Evolutionary conservation across 2,113 vertebrate genomes (phyloP).

Genomic region (Melanostigma gelatinosum): DNA sequence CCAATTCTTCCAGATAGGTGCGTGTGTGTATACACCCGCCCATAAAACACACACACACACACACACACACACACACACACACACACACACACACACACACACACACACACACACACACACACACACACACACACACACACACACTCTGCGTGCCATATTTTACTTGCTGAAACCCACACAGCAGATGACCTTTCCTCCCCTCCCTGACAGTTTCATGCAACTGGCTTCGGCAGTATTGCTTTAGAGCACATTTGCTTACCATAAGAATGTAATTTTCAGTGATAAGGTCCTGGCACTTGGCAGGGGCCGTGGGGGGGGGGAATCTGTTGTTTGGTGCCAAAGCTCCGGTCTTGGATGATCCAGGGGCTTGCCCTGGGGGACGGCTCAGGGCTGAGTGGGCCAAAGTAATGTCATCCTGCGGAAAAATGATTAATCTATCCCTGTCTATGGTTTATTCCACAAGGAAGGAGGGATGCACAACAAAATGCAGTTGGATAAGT

Average conservation of each 20-base stretch:
- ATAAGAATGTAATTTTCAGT: slow-evolving; percentile 85
- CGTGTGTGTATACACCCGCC: neutral
- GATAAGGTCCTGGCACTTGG: slow-evolving; percentile 83
- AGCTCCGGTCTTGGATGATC: slow-evolving; percentile 80
- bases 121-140: slow-evolving; percentile 9
- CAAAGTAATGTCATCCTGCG: slow-evolving; percentile 83
- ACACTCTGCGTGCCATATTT: slow-evolving; percentile 44
- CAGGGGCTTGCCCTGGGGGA: slow-evolving; percentile 80
- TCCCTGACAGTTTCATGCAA: slow-evolving; percentile 75
- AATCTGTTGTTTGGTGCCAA: slow-evolving; percentile 80
- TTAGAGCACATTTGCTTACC: slow-evolving; percentile 82
- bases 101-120: slow-evolving; percentile 16
- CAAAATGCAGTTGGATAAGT: slow-evolving; percentile 68
- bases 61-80: slow-evolving; percentile 5
- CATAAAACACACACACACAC: slow-evolving; percentile 2
- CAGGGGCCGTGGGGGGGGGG: slow-evolving; percentile 56
- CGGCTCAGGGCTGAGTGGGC: slow-evolving; percentile 79
- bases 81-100: slow-evolving; percentile 9
- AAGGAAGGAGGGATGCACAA: slow-evolving; percentile 67
- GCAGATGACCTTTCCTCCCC: slow-evolving; percentile 71
- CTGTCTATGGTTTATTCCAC: slow-evolving; percentile 74
- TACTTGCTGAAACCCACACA: slow-evolving; percentile 62
- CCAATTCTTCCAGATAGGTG: slow-evolving; percentile 30
- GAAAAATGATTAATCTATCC: slow-evolving; percentile 83
- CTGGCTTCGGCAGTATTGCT: slow-evolving; percentile 76